Evolutionary conservation across 1,140 invertebrate species (phyloP).

Genomic region (Pteromalus puparum): DNA sequence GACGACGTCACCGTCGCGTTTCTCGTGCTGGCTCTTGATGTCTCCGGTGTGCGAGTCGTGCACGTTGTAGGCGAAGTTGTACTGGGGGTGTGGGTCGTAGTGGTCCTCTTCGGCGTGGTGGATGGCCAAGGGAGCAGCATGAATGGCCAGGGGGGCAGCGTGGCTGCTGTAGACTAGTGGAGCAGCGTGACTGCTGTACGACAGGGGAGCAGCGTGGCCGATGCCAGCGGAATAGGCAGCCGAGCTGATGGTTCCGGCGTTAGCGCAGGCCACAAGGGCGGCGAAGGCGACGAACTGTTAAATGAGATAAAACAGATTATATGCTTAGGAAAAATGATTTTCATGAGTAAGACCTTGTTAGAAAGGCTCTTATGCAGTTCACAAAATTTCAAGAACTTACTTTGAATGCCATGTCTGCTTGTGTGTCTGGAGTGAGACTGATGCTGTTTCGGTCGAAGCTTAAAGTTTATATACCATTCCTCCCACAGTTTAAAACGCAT

Average conservation of each 20-base stretch:
- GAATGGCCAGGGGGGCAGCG: too few relatives aligned
- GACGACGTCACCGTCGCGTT: constrained; percentile 54
- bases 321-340: too few relatives aligned
- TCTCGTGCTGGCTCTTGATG: constrained; percentile 60
- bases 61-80: constrained; percentile 56
- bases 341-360: too few relatives aligned
- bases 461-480: too few relatives aligned
- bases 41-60: constrained; percentile 62
- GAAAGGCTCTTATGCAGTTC: too few relatives aligned
- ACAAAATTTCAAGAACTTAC: not conserved
- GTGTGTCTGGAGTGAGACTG: not conserved
- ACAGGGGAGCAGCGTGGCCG: too few relatives aligned
- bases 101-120: constrained; percentile 52
- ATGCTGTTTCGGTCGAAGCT: not conserved
- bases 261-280: constrained; percentile 62
- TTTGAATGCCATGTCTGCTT: constrained; percentile 18
- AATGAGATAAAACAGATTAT: too few relatives aligned
- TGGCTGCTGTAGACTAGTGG: constrained; percentile 21
- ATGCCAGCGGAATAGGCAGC: too few relatives aligned
- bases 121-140: not conserved
- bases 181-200: constrained; percentile 57
- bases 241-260: too few relatives aligned
- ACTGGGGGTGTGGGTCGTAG: constrained; percentile 56
- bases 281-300: constrained; percentile 69
- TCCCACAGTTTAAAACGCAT: too few relatives aligned